Conservation (phyloP, 1,140 invertebrate species). For the Limonius californicus region DNA sequence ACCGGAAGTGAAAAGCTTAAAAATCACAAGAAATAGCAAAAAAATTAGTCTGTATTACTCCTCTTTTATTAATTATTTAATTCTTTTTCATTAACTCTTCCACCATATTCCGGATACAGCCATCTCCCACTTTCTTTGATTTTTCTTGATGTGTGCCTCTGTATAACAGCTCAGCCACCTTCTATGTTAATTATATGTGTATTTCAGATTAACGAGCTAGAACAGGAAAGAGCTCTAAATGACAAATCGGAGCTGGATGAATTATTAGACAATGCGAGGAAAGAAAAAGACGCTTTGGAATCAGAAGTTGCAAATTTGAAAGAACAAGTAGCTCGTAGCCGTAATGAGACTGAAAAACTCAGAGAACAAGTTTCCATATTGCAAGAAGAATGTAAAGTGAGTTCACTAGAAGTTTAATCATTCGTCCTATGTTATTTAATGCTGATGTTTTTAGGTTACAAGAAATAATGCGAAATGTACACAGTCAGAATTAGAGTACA, state of each 20-base stretch:
- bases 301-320: constrained; percentile 68
- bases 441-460: constrained; percentile 51
- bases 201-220: constrained; percentile 55
- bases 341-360: constrained; percentile 70
- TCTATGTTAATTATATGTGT: too few relatives aligned
- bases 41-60: too few relatives aligned
- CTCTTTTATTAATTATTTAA: too few relatives aligned
- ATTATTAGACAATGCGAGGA: constrained; percentile 63
- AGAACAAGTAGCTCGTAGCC: constrained; percentile 70
- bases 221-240: constrained; percentile 56
- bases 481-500: constrained; percentile 74
- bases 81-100: background rate
- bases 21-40: too few relatives aligned
- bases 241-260: constrained; percentile 67
- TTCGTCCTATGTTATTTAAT: too few relatives aligned
- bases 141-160: too few relatives aligned
- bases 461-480: constrained; percentile 80
- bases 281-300: constrained; percentile 66
- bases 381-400: constrained; percentile 75
- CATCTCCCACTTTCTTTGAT: too few relatives aligned
- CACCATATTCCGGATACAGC: too few relatives aligned
- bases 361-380: constrained; percentile 67
- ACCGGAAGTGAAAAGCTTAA: too few relatives aligned
- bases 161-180: too few relatives aligned
- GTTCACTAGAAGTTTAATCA: too few relatives aligned